These are phyloP conservation scores for Columba guinea DNA, from an alignment of 2,797 vertebrate genomes.

Conservation along the genomic window DNA sequence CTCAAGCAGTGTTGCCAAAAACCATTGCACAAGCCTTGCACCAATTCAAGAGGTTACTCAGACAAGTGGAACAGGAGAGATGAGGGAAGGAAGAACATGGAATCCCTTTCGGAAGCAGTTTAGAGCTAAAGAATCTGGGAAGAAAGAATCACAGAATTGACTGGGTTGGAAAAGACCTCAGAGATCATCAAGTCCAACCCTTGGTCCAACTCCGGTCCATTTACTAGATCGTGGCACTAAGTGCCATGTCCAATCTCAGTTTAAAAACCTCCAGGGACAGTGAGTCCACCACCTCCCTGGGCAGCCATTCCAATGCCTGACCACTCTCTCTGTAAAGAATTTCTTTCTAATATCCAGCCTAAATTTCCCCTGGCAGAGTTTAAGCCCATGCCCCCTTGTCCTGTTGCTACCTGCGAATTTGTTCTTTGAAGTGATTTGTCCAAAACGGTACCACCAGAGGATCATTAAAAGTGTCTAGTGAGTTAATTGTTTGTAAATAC, in stretches of 20 bases:
- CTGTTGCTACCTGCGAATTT: neutral
- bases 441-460: neutral
- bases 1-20: neutral
- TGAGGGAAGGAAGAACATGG: neutral
- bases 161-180: too few species aligned
- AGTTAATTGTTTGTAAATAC: neutral
- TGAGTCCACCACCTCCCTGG: too few species aligned
- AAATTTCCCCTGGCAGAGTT: too few species aligned
- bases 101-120: neutral
- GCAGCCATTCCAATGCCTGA: too few species aligned
- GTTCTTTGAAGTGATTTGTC: neutral
- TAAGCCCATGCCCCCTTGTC: too few species aligned
- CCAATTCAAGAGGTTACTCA: neutral
- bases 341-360: too few species aligned
- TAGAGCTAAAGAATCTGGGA: neutral
- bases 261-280: too few species aligned
- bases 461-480: neutral
- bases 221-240: too few species aligned
- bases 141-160: neutral
- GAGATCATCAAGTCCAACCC: too few species aligned
- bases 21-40: neutral
- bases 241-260: too few species aligned
- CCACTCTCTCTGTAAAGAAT: too few species aligned
- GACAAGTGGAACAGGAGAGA: neutral
- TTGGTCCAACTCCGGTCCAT: too few species aligned